Percentiles rank a stretch among this genome's conserved stretches.
phyloP scores from a whole-genome alignment of 2,888 invertebrate genomes.

The Ctenicera cuprea region DNA sequence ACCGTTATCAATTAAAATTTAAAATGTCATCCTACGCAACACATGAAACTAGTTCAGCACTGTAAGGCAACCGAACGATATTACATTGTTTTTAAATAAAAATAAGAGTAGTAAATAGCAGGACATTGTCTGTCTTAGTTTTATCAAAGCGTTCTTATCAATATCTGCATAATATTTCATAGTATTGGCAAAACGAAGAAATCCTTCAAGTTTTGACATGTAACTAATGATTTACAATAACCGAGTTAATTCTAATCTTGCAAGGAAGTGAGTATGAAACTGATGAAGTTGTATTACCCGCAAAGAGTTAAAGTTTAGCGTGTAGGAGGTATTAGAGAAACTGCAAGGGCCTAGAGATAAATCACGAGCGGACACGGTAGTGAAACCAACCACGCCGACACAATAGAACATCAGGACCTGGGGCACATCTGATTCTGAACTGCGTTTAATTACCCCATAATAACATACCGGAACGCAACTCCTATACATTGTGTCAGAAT shows the following conservation, averaged over 20 bases:
- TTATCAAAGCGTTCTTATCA: conserved; percentile 10
- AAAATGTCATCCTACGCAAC: too few species aligned
- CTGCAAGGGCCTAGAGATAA: conserved; percentile 55
- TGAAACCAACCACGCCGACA: conserved; percentile 49
- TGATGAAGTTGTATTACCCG: conserved; percentile 44
- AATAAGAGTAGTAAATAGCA: not conserved
- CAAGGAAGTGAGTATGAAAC: conserved; percentile 44
- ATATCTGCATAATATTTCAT: conserved; percentile 22
- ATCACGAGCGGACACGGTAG: conserved; percentile 56
- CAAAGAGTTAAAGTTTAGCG: conserved; percentile 34
- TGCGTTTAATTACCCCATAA: conserved; percentile 55
- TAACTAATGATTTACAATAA: conserved; percentile 46
- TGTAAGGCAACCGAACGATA: too few species aligned
- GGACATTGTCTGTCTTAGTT: not conserved
- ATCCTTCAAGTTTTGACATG: conserved; percentile 29
- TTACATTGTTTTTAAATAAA: too few species aligned
- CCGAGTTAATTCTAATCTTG: conserved; percentile 43
- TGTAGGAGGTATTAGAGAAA: conserved; percentile 55
- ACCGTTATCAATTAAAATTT: too few species aligned
- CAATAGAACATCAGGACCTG: conserved; percentile 53
- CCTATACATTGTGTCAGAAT: conserved; percentile 49
- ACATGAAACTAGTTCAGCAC: too few species aligned
- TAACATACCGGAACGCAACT: conserved; percentile 55
- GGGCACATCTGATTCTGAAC: conserved; percentile 54
- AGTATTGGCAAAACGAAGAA: conserved; percentile 34